Conservation (phyloP, 2,113 vertebrate species). For the Mormoops blainvillei region DNA sequence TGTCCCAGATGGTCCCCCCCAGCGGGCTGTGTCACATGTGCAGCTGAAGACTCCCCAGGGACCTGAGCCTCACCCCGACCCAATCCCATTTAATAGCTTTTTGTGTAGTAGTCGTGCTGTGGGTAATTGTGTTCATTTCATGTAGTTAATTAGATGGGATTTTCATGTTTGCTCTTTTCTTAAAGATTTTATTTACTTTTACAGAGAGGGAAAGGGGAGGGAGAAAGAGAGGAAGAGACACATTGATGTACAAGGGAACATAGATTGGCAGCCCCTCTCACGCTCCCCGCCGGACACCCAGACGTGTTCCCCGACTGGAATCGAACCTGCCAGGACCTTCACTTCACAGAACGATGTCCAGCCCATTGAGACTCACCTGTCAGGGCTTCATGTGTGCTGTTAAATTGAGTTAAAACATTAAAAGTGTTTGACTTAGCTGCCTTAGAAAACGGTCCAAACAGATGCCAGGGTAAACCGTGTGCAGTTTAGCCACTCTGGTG, state of each 20-base stretch:
- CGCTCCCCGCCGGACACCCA: too few relatives aligned
- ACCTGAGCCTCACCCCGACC: not conserved
- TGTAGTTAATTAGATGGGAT: not conserved
- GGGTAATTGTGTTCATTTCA: not conserved
- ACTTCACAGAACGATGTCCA: too few relatives aligned
- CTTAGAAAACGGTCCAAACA: not conserved
- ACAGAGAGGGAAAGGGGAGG: too few relatives aligned
- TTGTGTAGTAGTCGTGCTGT: not conserved
- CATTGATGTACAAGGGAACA: too few relatives aligned
- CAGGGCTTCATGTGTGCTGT: not conserved
- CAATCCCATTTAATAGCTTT: not conserved
- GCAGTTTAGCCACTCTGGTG: too few relatives aligned
- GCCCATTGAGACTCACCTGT: too few relatives aligned
- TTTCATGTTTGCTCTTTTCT: not conserved
- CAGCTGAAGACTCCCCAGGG: not conserved
- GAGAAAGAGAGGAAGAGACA: too few relatives aligned
- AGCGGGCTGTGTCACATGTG: not conserved
- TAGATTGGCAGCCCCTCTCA: too few relatives aligned
- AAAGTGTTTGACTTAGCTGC: not conserved
- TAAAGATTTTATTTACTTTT: too few relatives aligned
- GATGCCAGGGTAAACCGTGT: not conserved
- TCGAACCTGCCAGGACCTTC: too few relatives aligned
- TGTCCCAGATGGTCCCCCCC: not conserved
- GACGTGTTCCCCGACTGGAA: too few relatives aligned
- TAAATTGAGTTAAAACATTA: not conserved